Evolutionary conservation across 2,888 invertebrate genomes (phyloP), one percentile per base, ranked within the genome.

Genomic region (Diaprepes abbreviatus): DNA sequence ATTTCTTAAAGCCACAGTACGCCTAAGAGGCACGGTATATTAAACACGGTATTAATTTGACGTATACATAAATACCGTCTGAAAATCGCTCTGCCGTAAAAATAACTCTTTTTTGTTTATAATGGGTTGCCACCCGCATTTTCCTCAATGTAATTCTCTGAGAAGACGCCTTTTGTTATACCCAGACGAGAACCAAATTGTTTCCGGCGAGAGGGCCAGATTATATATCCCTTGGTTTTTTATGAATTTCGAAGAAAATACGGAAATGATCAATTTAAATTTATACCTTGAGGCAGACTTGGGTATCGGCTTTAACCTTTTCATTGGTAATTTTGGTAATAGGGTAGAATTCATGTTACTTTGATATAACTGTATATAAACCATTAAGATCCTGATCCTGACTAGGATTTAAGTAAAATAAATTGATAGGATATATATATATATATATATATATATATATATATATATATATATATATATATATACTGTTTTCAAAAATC

Each of bases 71-170:
- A 71, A 67, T 67, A 71, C 67, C 43, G 64, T 50, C 64, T 38
- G 63, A 67, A 58, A 63, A 24, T 50, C 71, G 45, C 14, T 54
- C 35, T 71, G 67, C 63, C 71, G 59, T 71, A 71, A 71, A 71
- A 71, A 67, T 67, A 71, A 63, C 64, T 64, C 59, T 63, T 71
- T 70, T 71, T 71, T 71, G 67, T 66, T 67, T 59, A 64, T 71
- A 71, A 71, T 71, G 64, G 71, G 38, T 67, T 66, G 64, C 71
- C 71, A 71, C 71, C 71, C 71, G 71, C 67, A 71, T 63, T 67
- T 66, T 67, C 67, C 71, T 67, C 66, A 35, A 55, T 70, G 66
- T 70, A 70, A 70, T 66, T 60, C 62, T 70, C 65, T 69, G 70
- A 70, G 60, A 66, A 62, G 66, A 58, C 66, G 70, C 66, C 71